Evolutionary conservation across 2,888 invertebrate species (phyloP), one percentile per base, ranked within the genome.

Genomic region (Microctonus brassicae): DNA sequence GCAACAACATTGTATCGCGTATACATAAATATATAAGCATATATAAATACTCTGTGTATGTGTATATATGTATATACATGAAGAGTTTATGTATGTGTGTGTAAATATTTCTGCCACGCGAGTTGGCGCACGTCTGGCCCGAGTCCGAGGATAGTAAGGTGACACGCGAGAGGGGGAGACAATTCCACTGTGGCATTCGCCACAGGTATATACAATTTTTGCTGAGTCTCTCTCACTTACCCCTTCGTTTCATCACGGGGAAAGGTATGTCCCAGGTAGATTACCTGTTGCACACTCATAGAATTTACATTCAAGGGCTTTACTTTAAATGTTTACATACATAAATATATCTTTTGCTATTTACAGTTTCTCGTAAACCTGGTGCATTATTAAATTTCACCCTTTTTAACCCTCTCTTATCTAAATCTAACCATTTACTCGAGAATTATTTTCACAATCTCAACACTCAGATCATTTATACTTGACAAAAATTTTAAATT

Each of bases 241-340:
- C 2, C 11, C 20, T 1, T 60, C 20, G n/a, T 57, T 9, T 26
- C n/a, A 17, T 20, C 34, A n/a, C 33, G 22, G 60, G 33, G 63
- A 52, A 55, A 55, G 33, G 34, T 53, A 26, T 34, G 58, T 29
- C 69, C 58, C 74, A 63, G 71, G 72, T 73, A 74, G 70, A 73
- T 74, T 75, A 77, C 75, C 74, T 75, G 77, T 75, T 75, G 77
- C 73, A 67, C 72, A 47, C 47, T 47, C 17, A 17, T 55, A 34
- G n/a, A 66, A 66, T 74, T 72, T 73, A 62, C 69, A 73, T 75
- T 72, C 67, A 65, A 67, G 34, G 33, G 53, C 61, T 20, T 36
- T 58, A 60, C 29, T 20, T 60, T 64, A 47, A 9, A 60, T 39
- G 33, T 47, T 36, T 36, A 61, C 66, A 36, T 55, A 11, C 13